Evolutionary conservation across 2,888 invertebrate species (phyloP).

Genomic region (Griposia aprilina): DNA sequence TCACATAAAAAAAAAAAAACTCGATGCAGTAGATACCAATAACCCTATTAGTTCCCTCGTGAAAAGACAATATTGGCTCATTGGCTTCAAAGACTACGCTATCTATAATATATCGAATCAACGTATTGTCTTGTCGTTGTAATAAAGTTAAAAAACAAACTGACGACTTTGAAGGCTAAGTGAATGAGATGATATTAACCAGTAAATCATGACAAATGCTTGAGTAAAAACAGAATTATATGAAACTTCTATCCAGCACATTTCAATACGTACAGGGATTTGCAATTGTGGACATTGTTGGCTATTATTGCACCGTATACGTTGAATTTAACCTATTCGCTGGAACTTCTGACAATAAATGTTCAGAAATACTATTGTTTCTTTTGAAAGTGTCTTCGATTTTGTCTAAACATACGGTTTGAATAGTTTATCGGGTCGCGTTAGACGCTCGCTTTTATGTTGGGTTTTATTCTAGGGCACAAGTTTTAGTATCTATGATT

Average conservation of each 20-base stretch:
- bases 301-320: conserved; percentile 66
- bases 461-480: conserved; percentile 35
- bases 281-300: conserved; percentile 68
- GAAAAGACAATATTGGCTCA: background rate
- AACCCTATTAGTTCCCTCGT: background rate
- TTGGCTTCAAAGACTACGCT: background rate
- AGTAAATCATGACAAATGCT: background rate
- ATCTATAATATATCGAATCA: too few species aligned
- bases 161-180: background rate
- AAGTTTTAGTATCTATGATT: conserved; percentile 23
- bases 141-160: too few species aligned
- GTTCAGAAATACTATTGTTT: conserved; percentile 58
- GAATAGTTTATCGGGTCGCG: conserved; percentile 40
- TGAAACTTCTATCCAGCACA: conserved; percentile 53
- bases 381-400: conserved; percentile 56
- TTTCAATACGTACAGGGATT: conserved; percentile 45
- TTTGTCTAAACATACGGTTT: conserved; percentile 38
- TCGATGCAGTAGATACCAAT: background rate
- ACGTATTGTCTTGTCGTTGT: too few species aligned
- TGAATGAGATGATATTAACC: background rate
- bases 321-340: conserved; percentile 65
- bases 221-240: background rate
- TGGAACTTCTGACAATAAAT: conserved; percentile 59
- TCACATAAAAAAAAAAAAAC: too few species aligned
- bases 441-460: conserved; percentile 14